These are phyloP conservation scores for Liolophura sinensis DNA, from an alignment of 1,140 invertebrate species.

Conservation along the genomic window DNA sequence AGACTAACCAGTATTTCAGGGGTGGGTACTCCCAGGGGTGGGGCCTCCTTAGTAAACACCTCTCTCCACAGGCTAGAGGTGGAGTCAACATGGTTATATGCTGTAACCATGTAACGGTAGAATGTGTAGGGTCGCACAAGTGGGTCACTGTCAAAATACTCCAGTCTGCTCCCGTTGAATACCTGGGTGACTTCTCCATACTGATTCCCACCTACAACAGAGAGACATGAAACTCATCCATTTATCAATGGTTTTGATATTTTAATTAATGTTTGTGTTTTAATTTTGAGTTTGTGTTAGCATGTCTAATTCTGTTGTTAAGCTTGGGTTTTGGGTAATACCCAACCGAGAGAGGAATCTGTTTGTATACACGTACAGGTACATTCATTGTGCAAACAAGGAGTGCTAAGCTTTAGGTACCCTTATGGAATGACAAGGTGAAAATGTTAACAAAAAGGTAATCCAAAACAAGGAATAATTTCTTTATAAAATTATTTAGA, in stretches of 20 bases:
- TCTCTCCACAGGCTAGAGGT: conserved; percentile 41
- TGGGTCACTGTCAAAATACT: conserved; percentile 35
- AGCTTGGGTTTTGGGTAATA: too few species aligned
- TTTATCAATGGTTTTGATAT: neutral
- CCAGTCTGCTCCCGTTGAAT: conserved; percentile 32
- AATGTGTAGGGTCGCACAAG: conserved; percentile 33
- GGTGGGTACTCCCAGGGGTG: conserved; percentile 37
- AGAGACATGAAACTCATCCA: neutral
- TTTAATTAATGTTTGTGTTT: neutral
- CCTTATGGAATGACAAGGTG: too few species aligned
- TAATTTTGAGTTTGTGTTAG: too few species aligned
- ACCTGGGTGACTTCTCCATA: conserved; percentile 31
- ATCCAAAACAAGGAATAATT: too few species aligned
- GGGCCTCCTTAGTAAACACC: conserved; percentile 44
- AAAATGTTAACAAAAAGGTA: too few species aligned
- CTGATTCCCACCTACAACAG: too few species aligned
- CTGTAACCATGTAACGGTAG: conserved; percentile 51
- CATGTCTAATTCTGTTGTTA: too few species aligned
- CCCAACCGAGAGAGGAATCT: too few species aligned
- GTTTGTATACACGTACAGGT: neutral
- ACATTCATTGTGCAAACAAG: neutral
- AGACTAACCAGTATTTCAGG: conserved; percentile 40
- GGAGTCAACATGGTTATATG: conserved; percentile 40
- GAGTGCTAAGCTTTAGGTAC: too few species aligned
- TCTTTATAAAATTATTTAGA: too few species aligned